Percentiles rank a stretch among this genome's conserved stretches.
phyloP scores from a whole-genome alignment of 2,888 invertebrate species.

The Norana najaformis region DNA sequence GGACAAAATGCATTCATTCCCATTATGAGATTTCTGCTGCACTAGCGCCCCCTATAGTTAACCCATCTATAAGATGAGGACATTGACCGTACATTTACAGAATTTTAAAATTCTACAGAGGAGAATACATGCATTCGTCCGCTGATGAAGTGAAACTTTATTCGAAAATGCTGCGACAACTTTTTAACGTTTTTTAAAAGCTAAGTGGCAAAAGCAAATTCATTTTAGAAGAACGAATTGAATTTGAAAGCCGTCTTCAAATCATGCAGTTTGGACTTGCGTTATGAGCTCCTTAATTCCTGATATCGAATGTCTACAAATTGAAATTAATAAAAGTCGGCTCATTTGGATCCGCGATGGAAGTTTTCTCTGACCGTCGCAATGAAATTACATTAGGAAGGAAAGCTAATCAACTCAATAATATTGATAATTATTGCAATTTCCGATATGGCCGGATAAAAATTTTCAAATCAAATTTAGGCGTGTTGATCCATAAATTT shows the following conservation, averaged over 20 bases:
- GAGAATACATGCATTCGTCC: too few relatives aligned
- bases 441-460: background rate
- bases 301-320: background rate
- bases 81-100: too few relatives aligned
- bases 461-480: background rate
- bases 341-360: too few relatives aligned
- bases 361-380: background rate
- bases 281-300: background rate
- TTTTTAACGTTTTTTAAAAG: background rate
- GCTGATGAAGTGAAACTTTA: too few relatives aligned
- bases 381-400: background rate
- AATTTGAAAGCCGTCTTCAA: background rate
- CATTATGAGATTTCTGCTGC: too few relatives aligned
- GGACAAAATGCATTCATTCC: too few relatives aligned
- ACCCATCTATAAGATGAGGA: too few relatives aligned
- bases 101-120: too few relatives aligned
- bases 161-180: too few relatives aligned
- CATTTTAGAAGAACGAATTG: background rate
- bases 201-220: background rate
- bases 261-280: background rate
- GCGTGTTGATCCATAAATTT: background rate
- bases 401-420: background rate
- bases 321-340: background rate
- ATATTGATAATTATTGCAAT: background rate
- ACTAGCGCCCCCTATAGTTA: too few relatives aligned